Evolutionary conservation across 2,113 vertebrate genomes (phyloP).

Genomic region (Notechis scutatus): DNA sequence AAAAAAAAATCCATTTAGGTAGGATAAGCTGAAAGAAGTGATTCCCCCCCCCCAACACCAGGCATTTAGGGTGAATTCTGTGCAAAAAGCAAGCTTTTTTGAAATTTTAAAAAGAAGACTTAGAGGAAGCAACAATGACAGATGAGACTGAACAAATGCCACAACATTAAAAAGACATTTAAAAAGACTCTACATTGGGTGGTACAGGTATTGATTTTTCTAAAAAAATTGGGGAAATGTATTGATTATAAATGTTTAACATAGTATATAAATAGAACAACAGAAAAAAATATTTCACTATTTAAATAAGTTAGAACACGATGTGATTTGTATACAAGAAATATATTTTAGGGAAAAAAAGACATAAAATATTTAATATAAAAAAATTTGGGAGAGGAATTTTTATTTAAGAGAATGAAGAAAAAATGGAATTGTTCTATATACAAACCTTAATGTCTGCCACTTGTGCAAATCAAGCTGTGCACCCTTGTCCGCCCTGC

Average conservation of each 20-base stretch:
- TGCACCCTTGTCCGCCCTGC: accelerated
- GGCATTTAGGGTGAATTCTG: neutral
- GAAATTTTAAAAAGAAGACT: too few relatives aligned
- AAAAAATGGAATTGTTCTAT: neutral
- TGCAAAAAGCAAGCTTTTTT: neutral
- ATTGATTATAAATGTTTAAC: too few relatives aligned
- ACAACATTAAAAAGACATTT: too few relatives aligned
- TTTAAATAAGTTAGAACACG: too few relatives aligned
- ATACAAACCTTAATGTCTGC: neutral
- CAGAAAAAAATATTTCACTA: too few relatives aligned
- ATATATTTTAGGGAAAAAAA: neutral
- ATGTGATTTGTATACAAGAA: neutral
- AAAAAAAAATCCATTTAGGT: neutral
- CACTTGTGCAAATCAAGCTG: neutral
- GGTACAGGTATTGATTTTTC: too few relatives aligned
- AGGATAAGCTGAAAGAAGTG: neutral
- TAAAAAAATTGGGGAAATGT: too few relatives aligned
- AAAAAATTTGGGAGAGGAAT: neutral
- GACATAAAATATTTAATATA: neutral
- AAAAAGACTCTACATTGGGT: too few relatives aligned
- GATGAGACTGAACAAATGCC: too few relatives aligned
- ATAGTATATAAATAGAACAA: too few relatives aligned
- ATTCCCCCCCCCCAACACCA: neutral
- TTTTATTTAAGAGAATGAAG: neutral
- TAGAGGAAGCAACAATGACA: too few relatives aligned